Percentiles rank a stretch among this genome's conserved stretches.
Evolutionary conservation across 2,888 invertebrate genomes (phyloP).

Genomic region (Pediacus dermestoides): DNA sequence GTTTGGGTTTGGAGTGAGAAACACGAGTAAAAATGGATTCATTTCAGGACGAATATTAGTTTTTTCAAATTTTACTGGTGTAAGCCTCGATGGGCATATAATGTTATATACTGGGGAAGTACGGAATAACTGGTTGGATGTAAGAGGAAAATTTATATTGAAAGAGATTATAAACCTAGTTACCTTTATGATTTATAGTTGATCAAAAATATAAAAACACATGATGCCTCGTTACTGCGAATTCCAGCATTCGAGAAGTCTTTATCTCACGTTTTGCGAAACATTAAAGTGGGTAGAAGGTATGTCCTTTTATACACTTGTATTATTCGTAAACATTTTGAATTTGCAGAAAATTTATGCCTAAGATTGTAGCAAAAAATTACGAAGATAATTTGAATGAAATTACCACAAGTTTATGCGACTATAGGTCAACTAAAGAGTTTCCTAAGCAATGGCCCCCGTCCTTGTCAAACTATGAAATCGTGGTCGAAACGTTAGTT

Average conservation of each 20-base stretch:
- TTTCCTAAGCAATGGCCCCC: slow-evolving; percentile 72
- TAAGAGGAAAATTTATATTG: slow-evolving; percentile 57
- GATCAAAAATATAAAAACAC: slow-evolving; percentile 74
- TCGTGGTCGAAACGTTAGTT: slow-evolving; percentile 82
- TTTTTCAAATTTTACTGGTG: slow-evolving; percentile 86
- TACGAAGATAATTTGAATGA: slow-evolving; percentile 82
- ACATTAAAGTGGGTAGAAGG: slow-evolving; percentile 81
- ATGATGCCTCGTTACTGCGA: slow-evolving; percentile 68
- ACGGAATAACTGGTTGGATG: slow-evolving; percentile 88
- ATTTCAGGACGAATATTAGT: slow-evolving; percentile 71
- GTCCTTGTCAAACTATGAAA: slow-evolving; percentile 69
- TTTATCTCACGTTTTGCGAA: slow-evolving; percentile 75
- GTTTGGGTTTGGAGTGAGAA: too few species aligned
- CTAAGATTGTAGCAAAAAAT: slow-evolving; percentile 79
- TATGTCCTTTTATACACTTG: slow-evolving; percentile 45
- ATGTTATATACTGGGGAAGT: slow-evolving; percentile 92
- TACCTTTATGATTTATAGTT: slow-evolving; percentile 64
- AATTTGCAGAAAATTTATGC: slow-evolving; percentile 79
- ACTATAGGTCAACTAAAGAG: slow-evolving; percentile 63
- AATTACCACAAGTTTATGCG: slow-evolving; percentile 80
- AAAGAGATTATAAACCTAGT: too few species aligned
- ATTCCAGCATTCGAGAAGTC: slow-evolving; percentile 83
- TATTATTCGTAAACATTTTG: slow-evolving; percentile 5
- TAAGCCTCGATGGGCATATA: slow-evolving; percentile 85
- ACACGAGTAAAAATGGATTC: too few species aligned